Evolutionary conservation across 2,888 invertebrate species (phyloP).

Genomic region (Folsomia candida): DNA sequence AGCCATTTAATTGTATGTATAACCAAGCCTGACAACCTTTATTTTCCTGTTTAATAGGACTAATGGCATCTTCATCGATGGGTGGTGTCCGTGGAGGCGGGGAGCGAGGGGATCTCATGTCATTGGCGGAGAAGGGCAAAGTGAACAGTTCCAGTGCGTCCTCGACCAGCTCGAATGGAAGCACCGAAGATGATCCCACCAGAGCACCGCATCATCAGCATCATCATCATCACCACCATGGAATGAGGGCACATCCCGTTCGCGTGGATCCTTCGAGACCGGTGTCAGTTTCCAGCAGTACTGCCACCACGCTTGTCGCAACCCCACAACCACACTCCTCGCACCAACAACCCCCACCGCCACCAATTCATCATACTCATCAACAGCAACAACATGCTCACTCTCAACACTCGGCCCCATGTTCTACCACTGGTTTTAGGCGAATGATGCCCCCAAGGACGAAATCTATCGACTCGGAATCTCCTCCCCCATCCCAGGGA

Average conservation of each 20-base stretch:
- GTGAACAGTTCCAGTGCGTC: conserved; percentile 58
- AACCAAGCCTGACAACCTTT: too few species aligned
- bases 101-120: conserved; percentile 56
- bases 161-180: conserved; percentile 60
- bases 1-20: too few species aligned
- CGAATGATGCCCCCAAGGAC: conserved; percentile 50
- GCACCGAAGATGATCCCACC: conserved; percentile 57
- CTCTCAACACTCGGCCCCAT: conserved; percentile 25
- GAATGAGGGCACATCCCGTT: conserved; percentile 30
- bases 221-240: conserved; percentile 40
- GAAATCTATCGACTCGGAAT: conserved; percentile 49
- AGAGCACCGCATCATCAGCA: conserved; percentile 37
- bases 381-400: conserved; percentile 25
- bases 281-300: conserved; percentile 27
- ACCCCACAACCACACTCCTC: conserved; percentile 34
- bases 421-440: conserved; percentile 37
- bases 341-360: conserved; percentile 8
- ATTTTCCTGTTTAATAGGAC: conserved; percentile 21
- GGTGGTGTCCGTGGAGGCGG: conserved; percentile 28
- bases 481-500: conserved; percentile 49
- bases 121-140: conserved; percentile 59
- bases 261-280: conserved; percentile 37
- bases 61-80: conserved; percentile 29
- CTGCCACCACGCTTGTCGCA: conserved; percentile 30
- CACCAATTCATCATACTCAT: conserved; percentile 19